These are phyloP conservation scores for Gymnocheta viridis DNA, from an alignment of 2,888 invertebrate genomes.

Conservation along the genomic window DNA sequence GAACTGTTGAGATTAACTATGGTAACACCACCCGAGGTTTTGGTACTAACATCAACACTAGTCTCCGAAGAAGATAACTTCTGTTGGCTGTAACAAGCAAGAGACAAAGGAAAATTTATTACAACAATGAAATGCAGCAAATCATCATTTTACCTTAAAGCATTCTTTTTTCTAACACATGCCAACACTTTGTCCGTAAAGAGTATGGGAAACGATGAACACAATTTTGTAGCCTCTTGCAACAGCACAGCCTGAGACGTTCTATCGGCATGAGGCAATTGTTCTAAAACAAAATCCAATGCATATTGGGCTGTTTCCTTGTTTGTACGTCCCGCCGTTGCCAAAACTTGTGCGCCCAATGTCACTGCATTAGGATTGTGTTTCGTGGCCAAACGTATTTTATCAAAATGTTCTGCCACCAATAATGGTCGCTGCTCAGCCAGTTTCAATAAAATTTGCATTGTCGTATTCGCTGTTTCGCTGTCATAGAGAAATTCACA, in stretches of 20 bases:
- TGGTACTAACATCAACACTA: conserved; percentile 85
- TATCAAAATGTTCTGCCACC: conserved; percentile 87
- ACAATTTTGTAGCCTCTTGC: conserved; percentile 90
- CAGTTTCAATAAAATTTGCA: conserved; percentile 89
- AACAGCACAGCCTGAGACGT: conserved; percentile 89
- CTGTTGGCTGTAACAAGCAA: conserved; percentile 76
- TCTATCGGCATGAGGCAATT: conserved; percentile 87
- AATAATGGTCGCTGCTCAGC: conserved; percentile 87
- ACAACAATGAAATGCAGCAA: neutral
- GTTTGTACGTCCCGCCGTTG: conserved; percentile 87
- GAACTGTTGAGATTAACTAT: conserved; percentile 89
- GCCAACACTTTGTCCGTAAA: conserved; percentile 91
- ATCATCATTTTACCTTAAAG: conserved; percentile 78
- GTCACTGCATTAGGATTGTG: conserved; percentile 86
- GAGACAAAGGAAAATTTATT: neutral
- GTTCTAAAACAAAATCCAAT: conserved; percentile 90
- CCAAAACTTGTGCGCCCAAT: conserved; percentile 87
- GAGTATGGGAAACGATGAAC: conserved; percentile 90
- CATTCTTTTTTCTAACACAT: conserved; percentile 87
- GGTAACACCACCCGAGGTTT: conserved; percentile 89
- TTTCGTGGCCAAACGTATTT: conserved; percentile 87
- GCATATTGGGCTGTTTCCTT: conserved; percentile 92
- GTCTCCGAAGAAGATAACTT: conserved; percentile 75
- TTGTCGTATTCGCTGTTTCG: conserved; percentile 85
- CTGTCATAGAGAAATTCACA: conserved; percentile 87